Evolutionary conservation across 1,140 invertebrate species (phyloP).

Genomic region (Chironomus tepperi): DNA sequence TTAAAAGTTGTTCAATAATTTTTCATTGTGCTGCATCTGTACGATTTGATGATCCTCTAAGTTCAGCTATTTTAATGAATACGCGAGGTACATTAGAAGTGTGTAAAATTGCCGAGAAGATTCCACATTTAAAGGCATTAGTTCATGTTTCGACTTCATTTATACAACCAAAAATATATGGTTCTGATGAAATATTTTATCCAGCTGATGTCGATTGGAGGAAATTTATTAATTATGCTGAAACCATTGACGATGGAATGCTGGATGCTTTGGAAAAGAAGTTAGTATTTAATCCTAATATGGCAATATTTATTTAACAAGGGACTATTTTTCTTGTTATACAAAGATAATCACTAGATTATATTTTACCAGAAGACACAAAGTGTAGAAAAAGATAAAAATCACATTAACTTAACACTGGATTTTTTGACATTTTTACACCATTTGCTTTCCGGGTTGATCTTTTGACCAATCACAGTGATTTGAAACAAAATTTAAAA

Average conservation of each 20-base stretch:
- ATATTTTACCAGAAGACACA: too few relatives aligned
- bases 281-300: too few relatives aligned
- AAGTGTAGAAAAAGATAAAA: too few relatives aligned
- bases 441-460: too few relatives aligned
- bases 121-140: conserved; percentile 60
- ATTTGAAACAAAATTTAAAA: too few relatives aligned
- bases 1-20: conserved; percentile 67
- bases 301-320: too few relatives aligned
- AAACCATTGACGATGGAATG: conserved; percentile 62
- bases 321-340: too few relatives aligned
- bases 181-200: conserved; percentile 71
- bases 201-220: conserved; percentile 73
- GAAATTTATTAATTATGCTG: conserved; percentile 70
- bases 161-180: conserved; percentile 60
- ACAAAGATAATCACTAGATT: too few relatives aligned
- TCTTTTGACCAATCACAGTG: too few relatives aligned
- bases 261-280: conserved; percentile 58
- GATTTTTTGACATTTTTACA: too few relatives aligned
- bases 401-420: too few relatives aligned
- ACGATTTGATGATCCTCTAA: conserved; percentile 64
- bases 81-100: conserved; percentile 56
- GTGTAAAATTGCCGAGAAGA: conserved; percentile 52
- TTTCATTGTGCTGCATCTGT: conserved; percentile 93
- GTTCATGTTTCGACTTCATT: conserved; percentile 81
- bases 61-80: conserved; percentile 54